Evolutionary conservation across 64 coral and sea anemone species (phyloP), one percentile per base, ranked within the genome.

Genomic region (Montipora cactus): DNA sequence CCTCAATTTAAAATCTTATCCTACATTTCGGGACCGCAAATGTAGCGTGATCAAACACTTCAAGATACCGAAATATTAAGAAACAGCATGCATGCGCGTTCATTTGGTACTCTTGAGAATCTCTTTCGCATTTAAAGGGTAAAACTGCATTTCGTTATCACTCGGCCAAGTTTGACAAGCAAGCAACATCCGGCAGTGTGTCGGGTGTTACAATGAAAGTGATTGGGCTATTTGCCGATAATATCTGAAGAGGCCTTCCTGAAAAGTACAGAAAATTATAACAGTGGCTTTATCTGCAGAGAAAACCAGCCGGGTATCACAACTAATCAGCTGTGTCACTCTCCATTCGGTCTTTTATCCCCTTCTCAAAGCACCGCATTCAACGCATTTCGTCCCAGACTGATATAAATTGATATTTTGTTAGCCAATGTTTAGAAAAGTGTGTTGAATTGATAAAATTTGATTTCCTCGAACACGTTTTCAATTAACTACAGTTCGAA

Each of bases 271-370:
- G 15, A 22, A 82, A 23, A 82, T 64, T 9, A 82, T 3, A 68
- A 37, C 11, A 61, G 8, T 11, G 61, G 81, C 64, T 28, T 70
- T 70, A 70, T 73, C 82, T 50, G 8, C 7, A 49, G 1, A 20
- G 47, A 19, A 20, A 21, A 2, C 82, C 82, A 86, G 82, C 44
- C 81, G 66, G 66, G 67, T 71, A 71, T 19, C 44, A 71, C 66
- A 3, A 86, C 14, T 68, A 86, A 64, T 47, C 82, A 86, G 82
- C 62, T 86, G 82, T 72, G 71, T 86, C 66, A 72, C 12, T 49
- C 18, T 72, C 66, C 2, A 59, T 72, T 50, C 47, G 62, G 22
- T 71, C 12, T 9, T 18, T 69, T 68, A 18, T 48, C 62, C 66
- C 1, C 19, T 68, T 68, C 81, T 47, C 3, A 67, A 20, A 47